Evolutionary conservation across 2,888 invertebrate species (phyloP).

Genomic region (Rutpela maculata): DNA sequence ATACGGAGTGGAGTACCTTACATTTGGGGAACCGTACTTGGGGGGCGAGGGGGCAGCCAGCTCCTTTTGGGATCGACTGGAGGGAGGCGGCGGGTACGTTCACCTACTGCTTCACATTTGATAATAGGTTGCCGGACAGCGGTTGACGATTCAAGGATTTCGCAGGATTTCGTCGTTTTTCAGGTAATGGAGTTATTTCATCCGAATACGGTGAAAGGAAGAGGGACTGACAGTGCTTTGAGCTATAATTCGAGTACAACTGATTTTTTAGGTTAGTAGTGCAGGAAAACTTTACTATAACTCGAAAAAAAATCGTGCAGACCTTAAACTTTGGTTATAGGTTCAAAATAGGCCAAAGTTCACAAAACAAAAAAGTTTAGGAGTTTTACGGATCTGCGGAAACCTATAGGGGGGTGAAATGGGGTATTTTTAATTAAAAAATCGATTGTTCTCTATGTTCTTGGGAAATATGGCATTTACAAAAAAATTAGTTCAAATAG

Average conservation of each 20-base stretch:
- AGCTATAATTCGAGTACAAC: background rate
- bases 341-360: too few relatives aligned
- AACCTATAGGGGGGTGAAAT: too few relatives aligned
- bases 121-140: conserved; percentile 2
- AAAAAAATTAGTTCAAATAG: too few relatives aligned
- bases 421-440: too few relatives aligned
- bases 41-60: conserved; percentile 33
- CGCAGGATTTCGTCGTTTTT: conserved; percentile 36
- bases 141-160: conserved; percentile 34
- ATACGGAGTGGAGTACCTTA: conserved; percentile 50
- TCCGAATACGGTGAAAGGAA: background rate
- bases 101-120: conserved; percentile 65
- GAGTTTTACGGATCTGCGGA: too few relatives aligned
- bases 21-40: conserved; percentile 47
- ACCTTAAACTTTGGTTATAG: too few relatives aligned
- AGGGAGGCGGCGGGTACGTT: conserved; percentile 64
- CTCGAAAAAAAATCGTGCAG: too few relatives aligned
- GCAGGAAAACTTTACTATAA: too few relatives aligned
- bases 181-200: conserved; percentile 10
- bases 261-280: background rate
- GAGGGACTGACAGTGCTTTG: background rate
- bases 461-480: too few relatives aligned
- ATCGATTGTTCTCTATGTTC: too few relatives aligned
- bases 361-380: too few relatives aligned
- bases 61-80: conserved; percentile 56